These are phyloP conservation scores for Trissolcus basalis DNA, from an alignment of 1,140 invertebrate genomes.

Conservation along the genomic window DNA sequence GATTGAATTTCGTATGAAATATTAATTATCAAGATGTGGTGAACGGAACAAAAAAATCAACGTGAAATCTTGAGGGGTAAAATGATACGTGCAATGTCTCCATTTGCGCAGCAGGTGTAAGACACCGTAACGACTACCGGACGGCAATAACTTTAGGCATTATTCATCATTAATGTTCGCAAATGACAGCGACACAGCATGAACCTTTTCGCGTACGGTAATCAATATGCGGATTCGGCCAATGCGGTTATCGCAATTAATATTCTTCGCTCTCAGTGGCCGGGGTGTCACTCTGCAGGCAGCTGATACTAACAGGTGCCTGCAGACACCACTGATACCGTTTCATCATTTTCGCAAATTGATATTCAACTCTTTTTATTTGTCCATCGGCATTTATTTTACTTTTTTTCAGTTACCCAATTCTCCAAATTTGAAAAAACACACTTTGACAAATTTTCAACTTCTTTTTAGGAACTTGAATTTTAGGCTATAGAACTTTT, in stretches of 20 bases:
- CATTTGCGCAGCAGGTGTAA: slow-evolving; percentile 43
- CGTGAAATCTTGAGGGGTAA: slow-evolving; percentile 6
- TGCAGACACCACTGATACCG: slow-evolving; percentile 12
- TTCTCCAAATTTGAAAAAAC: no score
- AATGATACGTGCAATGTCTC: slow-evolving; percentile 30
- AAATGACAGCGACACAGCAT: slow-evolving; percentile 47
- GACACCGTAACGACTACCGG: slow-evolving; percentile 26
- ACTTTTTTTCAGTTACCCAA: no score
- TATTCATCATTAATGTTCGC: slow-evolving; percentile 53
- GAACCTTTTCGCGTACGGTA: slow-evolving; percentile 39
- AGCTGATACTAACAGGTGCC: slow-evolving; percentile 52
- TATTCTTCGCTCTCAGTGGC: slow-evolving; percentile 19
- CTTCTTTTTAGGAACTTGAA: no score
- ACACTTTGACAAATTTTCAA: no score
- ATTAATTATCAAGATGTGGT: not conserved
- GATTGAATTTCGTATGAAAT: not conserved
- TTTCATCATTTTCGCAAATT: slow-evolving; percentile 17
- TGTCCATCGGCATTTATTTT: no score
- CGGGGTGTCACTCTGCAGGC: slow-evolving; percentile 37
- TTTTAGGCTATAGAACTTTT: no score
- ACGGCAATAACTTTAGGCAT: slow-evolving; percentile 46
- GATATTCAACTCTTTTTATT: no score
- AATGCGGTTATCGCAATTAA: slow-evolving; percentile 55
- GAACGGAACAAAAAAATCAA: slow-evolving; percentile 5
- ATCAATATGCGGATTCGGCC: slow-evolving; percentile 51